These are phyloP conservation scores for Platyrinchus mystaceus DNA, from an alignment of 2,797 vertebrate genomes.

Conservation along the genomic window DNA sequence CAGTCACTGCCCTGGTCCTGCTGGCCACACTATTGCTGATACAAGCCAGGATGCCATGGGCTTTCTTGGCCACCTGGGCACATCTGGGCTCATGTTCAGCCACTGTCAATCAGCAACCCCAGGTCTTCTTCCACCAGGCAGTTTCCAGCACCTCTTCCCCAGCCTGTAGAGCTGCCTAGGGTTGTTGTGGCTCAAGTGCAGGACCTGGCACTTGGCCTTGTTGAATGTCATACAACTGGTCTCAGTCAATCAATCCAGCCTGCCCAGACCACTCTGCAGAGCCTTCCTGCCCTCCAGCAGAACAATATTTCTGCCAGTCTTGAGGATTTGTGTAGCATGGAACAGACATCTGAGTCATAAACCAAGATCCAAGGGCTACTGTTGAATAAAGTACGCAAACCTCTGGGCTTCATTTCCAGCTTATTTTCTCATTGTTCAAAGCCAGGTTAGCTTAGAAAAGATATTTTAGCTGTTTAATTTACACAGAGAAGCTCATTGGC, in stretches of 20 bases:
- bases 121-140: background rate
- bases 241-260: background rate
- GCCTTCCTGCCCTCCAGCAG: background rate
- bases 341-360: background rate
- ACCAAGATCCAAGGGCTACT: background rate
- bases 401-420: background rate
- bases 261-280: background rate
- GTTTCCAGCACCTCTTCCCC: background rate
- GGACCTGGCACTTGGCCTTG: no score
- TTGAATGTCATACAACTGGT: background rate
- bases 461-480: background rate
- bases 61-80: background rate
- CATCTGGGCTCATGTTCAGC: background rate
- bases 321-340: background rate
- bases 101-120: no score
- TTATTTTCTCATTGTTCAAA: background rate
- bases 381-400: background rate
- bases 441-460: background rate
- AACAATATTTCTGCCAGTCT: background rate
- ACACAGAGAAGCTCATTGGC: background rate
- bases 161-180: background rate
- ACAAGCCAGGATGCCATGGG: background rate
- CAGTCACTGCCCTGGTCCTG: background rate
- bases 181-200: background rate
- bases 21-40: background rate